phyloP scores from a whole-genome alignment of 2,797 vertebrate genomes.

The Falco naumanni region DNA sequence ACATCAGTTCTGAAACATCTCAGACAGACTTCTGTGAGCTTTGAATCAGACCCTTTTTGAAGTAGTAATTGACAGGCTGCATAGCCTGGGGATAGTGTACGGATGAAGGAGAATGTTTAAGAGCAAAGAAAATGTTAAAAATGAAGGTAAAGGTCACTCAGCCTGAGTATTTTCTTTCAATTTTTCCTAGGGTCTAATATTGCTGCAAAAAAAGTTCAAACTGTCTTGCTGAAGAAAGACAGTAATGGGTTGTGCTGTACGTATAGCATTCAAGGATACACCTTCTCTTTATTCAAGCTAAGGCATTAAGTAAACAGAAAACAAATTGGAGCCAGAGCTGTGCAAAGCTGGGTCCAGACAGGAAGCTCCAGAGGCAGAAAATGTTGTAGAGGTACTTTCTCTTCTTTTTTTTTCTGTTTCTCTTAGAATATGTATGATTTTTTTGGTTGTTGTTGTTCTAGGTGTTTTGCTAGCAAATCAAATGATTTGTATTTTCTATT shows the following conservation, averaged over 20 bases:
- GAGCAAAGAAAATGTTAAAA: neutral
- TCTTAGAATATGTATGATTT: neutral
- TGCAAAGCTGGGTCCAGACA: neutral
- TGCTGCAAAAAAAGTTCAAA: neutral
- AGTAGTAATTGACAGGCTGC: neutral
- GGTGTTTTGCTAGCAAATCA: neutral
- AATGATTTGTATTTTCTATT: neutral
- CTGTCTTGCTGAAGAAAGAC: neutral
- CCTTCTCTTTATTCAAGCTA: slow-evolving; percentile 22
- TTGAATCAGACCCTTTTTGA: neutral
- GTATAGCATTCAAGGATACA: neutral
- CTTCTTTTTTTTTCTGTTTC: neutral
- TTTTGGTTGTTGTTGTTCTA: neutral
- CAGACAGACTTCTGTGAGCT: neutral
- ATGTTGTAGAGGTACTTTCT: slow-evolving; percentile 33
- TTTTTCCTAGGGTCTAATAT: neutral
- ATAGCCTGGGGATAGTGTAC: neutral
- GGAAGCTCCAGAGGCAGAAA: neutral
- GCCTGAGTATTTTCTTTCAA: neutral
- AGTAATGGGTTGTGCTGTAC: neutral
- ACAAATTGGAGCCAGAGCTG: neutral
- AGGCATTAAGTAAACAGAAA: slow-evolving; percentile 25
- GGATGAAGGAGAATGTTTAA: neutral
- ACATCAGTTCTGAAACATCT: neutral
- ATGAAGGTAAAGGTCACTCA: neutral